A percentile compares a stretch with the other conserved stretches of the same genome.
phyloP scores from a whole-genome alignment of 30 jellyfish, hydroid and myxozoan species.

The Hydractinia symbiolongicarpus region DNA sequence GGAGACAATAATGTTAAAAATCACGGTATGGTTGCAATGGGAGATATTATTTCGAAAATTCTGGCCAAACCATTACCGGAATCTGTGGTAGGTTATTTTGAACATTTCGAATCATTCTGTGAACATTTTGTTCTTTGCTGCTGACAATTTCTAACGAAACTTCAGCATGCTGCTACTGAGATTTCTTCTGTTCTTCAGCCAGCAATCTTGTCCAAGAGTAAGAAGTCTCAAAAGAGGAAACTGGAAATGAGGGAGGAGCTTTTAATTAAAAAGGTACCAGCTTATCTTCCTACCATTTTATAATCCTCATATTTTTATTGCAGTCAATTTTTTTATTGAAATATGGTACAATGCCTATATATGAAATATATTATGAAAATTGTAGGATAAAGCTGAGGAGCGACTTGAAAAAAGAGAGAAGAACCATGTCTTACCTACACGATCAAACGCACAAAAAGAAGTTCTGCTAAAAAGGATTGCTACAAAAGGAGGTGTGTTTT shows the following conservation, averaged over 20 bases:
- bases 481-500: constrained; percentile 83
- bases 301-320: too few species aligned
- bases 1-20: constrained; percentile 24
- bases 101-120: not conserved
- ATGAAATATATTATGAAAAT: not conserved
- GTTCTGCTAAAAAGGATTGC: constrained; percentile 56
- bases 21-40: constrained; percentile 78
- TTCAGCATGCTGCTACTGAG: too few species aligned
- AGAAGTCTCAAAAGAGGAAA: constrained; percentile 59
- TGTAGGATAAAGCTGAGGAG: constrained; percentile 43
- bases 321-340: too few species aligned
- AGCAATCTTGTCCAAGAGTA: constrained; percentile 60
- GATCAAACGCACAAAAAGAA: constrained; percentile 85
- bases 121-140: not conserved
- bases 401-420: constrained; percentile 51
- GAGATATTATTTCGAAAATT: constrained; percentile 69
- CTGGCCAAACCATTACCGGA: constrained; percentile 31
- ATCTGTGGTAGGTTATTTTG: not conserved
- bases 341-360: not conserved
- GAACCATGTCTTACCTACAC: constrained; percentile 82
- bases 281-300: too few species aligned
- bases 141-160: not conserved
- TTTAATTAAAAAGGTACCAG: constrained; percentile 41
- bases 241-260: constrained; percentile 48
- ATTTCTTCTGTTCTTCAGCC: constrained; percentile 30